Percentiles rank a stretch among this genome's conserved stretches.
Evolutionary conservation across 2,113 vertebrate species (phyloP).

Genomic region (Malurus cyaneus): DNA sequence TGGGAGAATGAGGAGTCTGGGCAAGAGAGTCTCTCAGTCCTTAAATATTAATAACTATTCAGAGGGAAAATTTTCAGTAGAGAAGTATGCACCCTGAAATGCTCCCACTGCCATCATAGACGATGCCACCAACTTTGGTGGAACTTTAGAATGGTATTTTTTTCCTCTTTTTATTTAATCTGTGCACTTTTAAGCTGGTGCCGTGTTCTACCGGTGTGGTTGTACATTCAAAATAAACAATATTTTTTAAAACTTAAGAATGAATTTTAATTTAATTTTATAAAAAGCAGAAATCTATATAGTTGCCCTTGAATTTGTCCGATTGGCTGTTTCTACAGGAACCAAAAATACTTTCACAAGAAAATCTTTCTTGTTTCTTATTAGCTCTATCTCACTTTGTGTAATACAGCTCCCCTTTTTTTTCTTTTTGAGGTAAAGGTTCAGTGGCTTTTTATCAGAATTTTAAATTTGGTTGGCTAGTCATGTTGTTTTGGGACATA

Average conservation of each 20-base stretch:
- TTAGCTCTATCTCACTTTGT: not conserved
- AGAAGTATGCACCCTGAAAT: too few relatives aligned
- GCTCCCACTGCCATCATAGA: too few relatives aligned
- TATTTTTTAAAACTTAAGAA: too few relatives aligned
- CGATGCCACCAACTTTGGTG: too few relatives aligned
- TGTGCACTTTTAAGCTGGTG: not conserved
- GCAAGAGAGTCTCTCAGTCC: too few relatives aligned
- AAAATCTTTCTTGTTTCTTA: not conserved
- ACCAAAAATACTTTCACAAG: not conserved
- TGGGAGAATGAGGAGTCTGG: too few relatives aligned
- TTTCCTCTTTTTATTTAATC: not conserved
- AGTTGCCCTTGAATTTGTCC: not conserved
- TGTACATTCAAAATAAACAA: not conserved
- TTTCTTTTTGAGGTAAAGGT: not conserved
- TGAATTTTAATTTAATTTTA: not conserved
- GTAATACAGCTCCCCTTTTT: not conserved
- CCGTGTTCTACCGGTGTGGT: too few relatives aligned
- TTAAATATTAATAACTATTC: too few relatives aligned
- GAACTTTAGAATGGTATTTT: too few relatives aligned
- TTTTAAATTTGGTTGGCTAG: not conserved
- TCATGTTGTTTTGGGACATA: not conserved
- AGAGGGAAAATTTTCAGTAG: too few relatives aligned
- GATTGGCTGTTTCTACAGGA: not conserved
- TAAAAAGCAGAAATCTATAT: not conserved
- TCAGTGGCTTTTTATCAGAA: not conserved